Evolutionary conservation across 1,140 invertebrate species (phyloP).

Genomic region (Choristoneura fumiferana): DNA sequence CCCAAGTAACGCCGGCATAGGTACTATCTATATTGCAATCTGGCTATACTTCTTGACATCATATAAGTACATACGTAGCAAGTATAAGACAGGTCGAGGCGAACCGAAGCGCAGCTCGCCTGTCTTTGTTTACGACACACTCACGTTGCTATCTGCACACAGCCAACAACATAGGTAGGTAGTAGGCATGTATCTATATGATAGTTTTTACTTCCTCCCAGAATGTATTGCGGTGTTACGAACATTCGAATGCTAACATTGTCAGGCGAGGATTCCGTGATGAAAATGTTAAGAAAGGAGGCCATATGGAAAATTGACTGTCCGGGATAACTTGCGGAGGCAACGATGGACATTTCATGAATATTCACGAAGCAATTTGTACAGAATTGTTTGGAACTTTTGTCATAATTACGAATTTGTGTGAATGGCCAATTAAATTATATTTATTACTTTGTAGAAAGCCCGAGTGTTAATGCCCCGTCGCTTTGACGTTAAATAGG

Average conservation of each 20-base stretch:
- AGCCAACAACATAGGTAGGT: too few relatives aligned
- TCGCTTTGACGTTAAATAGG: too few relatives aligned
- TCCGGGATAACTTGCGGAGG: background rate
- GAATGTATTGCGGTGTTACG: background rate
- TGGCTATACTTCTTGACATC: slow-evolving; percentile 10
- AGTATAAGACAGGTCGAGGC: slow-evolving; percentile 43
- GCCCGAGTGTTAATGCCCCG: too few relatives aligned
- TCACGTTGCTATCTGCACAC: background rate
- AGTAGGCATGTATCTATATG: background rate
- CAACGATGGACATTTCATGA: slow-evolving; percentile 8
- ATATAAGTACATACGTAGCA: slow-evolving; percentile 21
- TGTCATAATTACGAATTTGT: background rate
- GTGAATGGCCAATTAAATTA: background rate
- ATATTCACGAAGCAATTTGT: slow-evolving; percentile 4
- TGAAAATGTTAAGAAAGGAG: slow-evolving; percentile 2
- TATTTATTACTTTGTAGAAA: background rate
- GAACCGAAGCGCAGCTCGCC: slow-evolving; percentile 30
- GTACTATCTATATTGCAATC: slow-evolving; percentile 9
- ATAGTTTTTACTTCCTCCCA: slow-evolving; percentile 9
- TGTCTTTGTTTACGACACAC: slow-evolving; percentile 35
- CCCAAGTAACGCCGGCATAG: slow-evolving; percentile 28
- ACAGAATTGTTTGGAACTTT: background rate
- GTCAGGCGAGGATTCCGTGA: background rate
- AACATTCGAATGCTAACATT: background rate
- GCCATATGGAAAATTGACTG: slow-evolving; percentile 1